These are phyloP conservation scores for Elgaria multicarinata DNA, from an alignment of 2,113 vertebrate genomes.

Conservation along the genomic window DNA sequence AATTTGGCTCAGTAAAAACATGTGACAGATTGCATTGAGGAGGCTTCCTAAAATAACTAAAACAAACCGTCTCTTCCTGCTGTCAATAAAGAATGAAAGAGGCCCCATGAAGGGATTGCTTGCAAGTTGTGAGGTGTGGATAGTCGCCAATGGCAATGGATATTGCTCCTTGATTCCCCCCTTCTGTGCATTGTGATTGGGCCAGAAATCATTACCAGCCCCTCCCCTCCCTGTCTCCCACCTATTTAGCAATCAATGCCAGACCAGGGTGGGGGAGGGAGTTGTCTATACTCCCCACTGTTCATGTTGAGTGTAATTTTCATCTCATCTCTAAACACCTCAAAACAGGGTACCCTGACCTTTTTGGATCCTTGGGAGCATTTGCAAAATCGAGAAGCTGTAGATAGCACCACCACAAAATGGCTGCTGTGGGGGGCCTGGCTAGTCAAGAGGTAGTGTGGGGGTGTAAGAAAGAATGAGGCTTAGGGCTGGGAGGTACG, in stretches of 20 bases:
- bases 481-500: too few relatives aligned
- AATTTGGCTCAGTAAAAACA: not conserved
- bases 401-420: too few relatives aligned
- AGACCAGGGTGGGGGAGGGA: too few relatives aligned
- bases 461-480: too few relatives aligned
- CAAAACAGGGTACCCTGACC: not conserved
- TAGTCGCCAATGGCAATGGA: too few relatives aligned
- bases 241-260: not conserved
- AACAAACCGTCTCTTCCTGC: not conserved
- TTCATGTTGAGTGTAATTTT: not conserved
- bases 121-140: not conserved
- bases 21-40: not conserved
- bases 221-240: too few relatives aligned
- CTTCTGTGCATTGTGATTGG: not conserved
- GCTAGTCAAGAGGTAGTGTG: too few relatives aligned
- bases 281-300: not conserved
- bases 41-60: slow-evolving; percentile 9
- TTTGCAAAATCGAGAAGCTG: too few relatives aligned
- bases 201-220: not conserved
- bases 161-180: not conserved
- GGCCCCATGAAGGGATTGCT: not conserved
- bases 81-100: not conserved
- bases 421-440: too few relatives aligned
- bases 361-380: too few relatives aligned
- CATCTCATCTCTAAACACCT: not conserved